Evolutionary conservation across 2,797 vertebrate species (phyloP), one percentile per base, ranked within the genome.

Genomic region (Mormyrus hasselquistii): DNA sequence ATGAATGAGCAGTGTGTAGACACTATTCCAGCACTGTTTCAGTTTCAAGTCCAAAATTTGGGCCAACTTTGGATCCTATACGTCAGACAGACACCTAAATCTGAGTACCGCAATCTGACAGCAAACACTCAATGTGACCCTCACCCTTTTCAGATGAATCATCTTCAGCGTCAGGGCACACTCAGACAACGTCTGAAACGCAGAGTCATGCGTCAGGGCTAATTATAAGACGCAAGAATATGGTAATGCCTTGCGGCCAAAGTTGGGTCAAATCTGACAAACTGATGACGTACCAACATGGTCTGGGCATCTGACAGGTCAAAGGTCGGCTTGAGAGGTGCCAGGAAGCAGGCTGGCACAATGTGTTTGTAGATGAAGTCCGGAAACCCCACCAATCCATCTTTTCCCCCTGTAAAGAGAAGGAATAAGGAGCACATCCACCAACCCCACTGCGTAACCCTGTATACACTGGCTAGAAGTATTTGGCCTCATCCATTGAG

Each of bases 351-450:
- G 0, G 98, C 98, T 0, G 98, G 98, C 73, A 99, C 96, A 82
- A 99, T 99, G 94, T 99, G 97, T 91, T 99, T 99, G 94, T 99
- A 99, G 94, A 99, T 97, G 93, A 99, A 99, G 94, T 99, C 98
- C 7, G 97, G 97, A 93, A 99, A 99, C 53, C 98, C 99, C 89
- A 97, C 96, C 93, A 98, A 96, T 91, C 98, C 98, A 76, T 99
- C 98, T 95, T 99, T 98, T 19, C 98, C 98, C 41, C 98, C 98
- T 99, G 93, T 83, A 88, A 82, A 87, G 88, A 91, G 90, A 91
- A 87, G 73, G 19, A 49, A 0, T 76, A 22, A 91, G 2, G 89
- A 16, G 12, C 4, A 47, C 5, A 7, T 85, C 4, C 12, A 52
- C n/a, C n/a, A 52, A 85, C 82, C 41, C 22, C 38, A 83, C 79